Percentiles rank a stretch among this genome's conserved stretches.
Conservation (phyloP, 2,888 invertebrate genomes). For the Erebia aethiops region DNA sequence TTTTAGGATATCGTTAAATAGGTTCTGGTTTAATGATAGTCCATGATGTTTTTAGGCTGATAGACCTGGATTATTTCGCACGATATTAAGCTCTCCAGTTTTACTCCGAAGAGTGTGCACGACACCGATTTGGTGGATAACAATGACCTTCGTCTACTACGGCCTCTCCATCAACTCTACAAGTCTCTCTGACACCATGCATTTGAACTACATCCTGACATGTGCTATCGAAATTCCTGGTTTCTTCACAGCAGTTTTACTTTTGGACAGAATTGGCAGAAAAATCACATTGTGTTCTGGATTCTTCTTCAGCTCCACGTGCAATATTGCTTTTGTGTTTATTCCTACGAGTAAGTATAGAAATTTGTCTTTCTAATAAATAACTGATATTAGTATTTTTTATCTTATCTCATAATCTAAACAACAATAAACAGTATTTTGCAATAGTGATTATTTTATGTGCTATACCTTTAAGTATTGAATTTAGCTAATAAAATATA, state of each 20-base stretch:
- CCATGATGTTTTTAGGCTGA: conserved; percentile 14
- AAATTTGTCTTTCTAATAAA: neutral
- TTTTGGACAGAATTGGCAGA: conserved; percentile 73
- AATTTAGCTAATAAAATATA: neutral
- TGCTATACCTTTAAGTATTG: neutral
- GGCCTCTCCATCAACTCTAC: conserved; percentile 88
- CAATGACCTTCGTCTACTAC: conserved; percentile 87
- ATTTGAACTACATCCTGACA: conserved; percentile 85
- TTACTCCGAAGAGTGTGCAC: conserved; percentile 79
- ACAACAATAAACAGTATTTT: neutral
- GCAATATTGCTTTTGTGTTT: conserved; percentile 42
- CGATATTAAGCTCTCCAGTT: conserved; percentile 76
- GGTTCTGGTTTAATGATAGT: neutral
- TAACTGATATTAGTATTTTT: neutral
- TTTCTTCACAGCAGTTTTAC: conserved; percentile 79
- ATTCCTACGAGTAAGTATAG: conserved; percentile 45
- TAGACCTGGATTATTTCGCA: conserved; percentile 41
- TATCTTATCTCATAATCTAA: neutral
- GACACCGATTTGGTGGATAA: conserved; percentile 87
- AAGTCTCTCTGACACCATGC: conserved; percentile 85
- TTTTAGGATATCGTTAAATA: neutral
- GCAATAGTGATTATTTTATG: neutral
- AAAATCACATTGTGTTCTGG: conserved; percentile 52
- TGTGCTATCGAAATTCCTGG: conserved; percentile 86
- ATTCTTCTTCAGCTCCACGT: conserved; percentile 39